Base-by-base conservation (phyloP, 1,140 invertebrate genomes). In the Aricia agestis region DNA sequence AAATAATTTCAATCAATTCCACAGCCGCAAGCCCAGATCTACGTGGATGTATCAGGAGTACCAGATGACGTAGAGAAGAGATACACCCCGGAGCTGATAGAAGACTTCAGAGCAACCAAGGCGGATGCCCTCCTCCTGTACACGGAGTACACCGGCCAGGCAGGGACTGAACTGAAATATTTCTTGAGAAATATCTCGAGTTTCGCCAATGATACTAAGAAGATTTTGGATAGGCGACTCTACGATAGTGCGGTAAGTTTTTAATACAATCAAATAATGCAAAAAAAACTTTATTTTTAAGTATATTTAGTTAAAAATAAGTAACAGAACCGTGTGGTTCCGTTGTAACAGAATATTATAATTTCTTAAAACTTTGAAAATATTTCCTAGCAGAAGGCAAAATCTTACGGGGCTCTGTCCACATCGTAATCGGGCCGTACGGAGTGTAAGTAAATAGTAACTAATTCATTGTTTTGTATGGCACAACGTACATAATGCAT, bases 61-160 rank as follows among this genome's bases (percentile, higher is more conserved):
- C 66, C 69, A 7, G n/a, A 59, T n/a, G 67, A 70, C 41, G 68
- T 82, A 2, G 82, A 85, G 67, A 83, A 77, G 36, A 75, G 82
- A n/a, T 82, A 85, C 70, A 85, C 86, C 0, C 68, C 78, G 5
- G 82, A 85, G 69, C 72, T 85, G 69, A n/a, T 74, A 6, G 63
- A 79, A 13, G 77, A 89, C 15, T 72, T 87, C 18, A 68, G 76
- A 15, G 42, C 72, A 1, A 77, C 78, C 0, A 82, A 80, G 67
- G 72, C 69, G 0, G 83, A 86, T 6, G 82, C 79, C 0, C 68
- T 85, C 2, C 79, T 86, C 0, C 78, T 89, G 4, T 88, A 85
- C 71, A 89, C 80, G 0, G 86, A 88, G 74, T 88, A 79, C 72
- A 74, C 82, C 0, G 76, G 78, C 0, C 75, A 77, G n/a, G 76